Base-by-base conservation (phyloP, 2,113 vertebrate genomes). In the Takifugu flavidus region DNA sequence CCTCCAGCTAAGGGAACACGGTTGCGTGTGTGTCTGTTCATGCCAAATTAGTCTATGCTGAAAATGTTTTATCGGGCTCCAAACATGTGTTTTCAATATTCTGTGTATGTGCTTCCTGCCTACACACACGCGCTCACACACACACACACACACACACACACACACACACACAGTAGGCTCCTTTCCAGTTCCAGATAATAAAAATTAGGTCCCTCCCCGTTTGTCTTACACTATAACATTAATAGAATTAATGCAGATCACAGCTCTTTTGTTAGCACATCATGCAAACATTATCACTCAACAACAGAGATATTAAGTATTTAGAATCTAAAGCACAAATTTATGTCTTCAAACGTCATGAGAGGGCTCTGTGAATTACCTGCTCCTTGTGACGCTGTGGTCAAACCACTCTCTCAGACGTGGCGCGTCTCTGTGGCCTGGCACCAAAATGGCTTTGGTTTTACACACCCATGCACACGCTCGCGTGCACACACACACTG, bases 21-120 rank as follows among this genome's bases (percentile, higher is more conserved):
- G 34, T 10, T 39, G 34, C 34, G 8, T 39, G 34, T 39, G 31
- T 7, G 34, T 39, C 34, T 39, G 50, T 75, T 84, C 59, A 73
- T 66, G 82, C 81, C 82, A 87, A 86, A 77, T 83, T 79, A 87
- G 72, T 66, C 79, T 74, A 71, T 56, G 78, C 84, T 79, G 85
- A 75, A 82, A 78, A 81, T 75, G 67, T 83, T 88, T 80, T 78
- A 90, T 88, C 82, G 66, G 71, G 54, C 61, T 87, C 82, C 86
- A 86, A 71, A 87, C 86, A 90, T 90, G 81, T 90, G 90, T 90
- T 90, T 90, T 67, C 72, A 89, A 89, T 89, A 71, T 83, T 83
- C 82, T 80, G 82, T 82, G 87, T 86, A 89, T 80, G 78, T 53
- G 69, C 62, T 66, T 56, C 74, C 29, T 49, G 49, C 64, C 54